Conservation (phyloP, 2,888 invertebrate genomes). For the Poecilus cupreus region DNA sequence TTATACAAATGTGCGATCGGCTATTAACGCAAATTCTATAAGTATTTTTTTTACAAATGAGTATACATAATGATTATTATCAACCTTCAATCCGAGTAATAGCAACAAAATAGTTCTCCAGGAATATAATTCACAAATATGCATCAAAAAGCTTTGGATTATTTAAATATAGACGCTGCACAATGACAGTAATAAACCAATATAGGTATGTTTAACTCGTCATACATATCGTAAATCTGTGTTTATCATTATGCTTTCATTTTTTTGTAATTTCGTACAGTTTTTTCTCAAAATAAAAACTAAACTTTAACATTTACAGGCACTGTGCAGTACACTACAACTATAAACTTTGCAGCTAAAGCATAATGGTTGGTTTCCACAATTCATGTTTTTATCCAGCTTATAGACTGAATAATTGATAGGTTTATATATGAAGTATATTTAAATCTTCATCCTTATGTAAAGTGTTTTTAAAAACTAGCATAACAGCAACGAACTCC, state of each 20-base stretch:
- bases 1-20: slow-evolving; percentile 58
- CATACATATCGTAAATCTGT: slow-evolving; percentile 12
- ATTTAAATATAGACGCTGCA: slow-evolving; percentile 58
- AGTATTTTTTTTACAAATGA: slow-evolving; percentile 54
- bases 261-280: slow-evolving; percentile 38
- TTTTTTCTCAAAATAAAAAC: slow-evolving; percentile 50
- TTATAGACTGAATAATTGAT: slow-evolving; percentile 46
- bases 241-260: slow-evolving; percentile 39
- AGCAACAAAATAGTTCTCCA: slow-evolving; percentile 56
- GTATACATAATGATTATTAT: slow-evolving; percentile 58
- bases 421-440: slow-evolving; percentile 50
- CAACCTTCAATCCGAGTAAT: slow-evolving; percentile 57
- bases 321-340: slow-evolving; percentile 59
- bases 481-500: slow-evolving; percentile 45
- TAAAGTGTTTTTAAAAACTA: slow-evolving; percentile 53
- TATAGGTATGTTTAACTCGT: not conserved
- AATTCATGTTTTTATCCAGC: slow-evolving; percentile 52
- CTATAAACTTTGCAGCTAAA: slow-evolving; percentile 57
- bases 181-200: slow-evolving; percentile 51
- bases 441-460: slow-evolving; percentile 52
- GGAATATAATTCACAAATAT: slow-evolving; percentile 59
- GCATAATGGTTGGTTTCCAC: slow-evolving; percentile 57
- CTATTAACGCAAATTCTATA: slow-evolving; percentile 58
- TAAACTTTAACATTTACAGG: slow-evolving; percentile 56
- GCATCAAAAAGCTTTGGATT: slow-evolving; percentile 58